A percentile compares a stretch with the other conserved stretches of the same genome.
Conservation (phyloP, 2,113 vertebrate species). For the Semicossyphus pulcher region DNA sequence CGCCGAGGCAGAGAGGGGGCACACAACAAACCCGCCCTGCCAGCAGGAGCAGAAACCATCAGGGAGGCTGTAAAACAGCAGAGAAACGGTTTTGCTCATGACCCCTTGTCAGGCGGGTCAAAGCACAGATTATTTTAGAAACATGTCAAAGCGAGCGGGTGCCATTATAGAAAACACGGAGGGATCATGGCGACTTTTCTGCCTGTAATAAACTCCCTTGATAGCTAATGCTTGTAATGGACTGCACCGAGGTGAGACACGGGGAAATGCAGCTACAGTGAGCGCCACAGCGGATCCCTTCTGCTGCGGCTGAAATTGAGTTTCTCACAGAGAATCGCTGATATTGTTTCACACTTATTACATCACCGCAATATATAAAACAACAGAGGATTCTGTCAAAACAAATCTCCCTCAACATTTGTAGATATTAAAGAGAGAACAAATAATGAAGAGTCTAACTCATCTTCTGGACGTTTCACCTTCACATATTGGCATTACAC, state of each 20-base stretch:
- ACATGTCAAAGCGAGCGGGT: constrained; percentile 27
- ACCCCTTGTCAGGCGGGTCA: constrained; percentile 45
- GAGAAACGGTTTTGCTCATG: constrained; percentile 45
- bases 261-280: not conserved
- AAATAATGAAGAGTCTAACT: constrained; percentile 45
- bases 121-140: constrained; percentile 35
- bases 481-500: not conserved
- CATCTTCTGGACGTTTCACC: constrained; percentile 1
- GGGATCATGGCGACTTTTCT: constrained; percentile 1
- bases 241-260: constrained; percentile 32
- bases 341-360: constrained; percentile 37
- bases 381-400: constrained; percentile 4
- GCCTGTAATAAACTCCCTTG: constrained; percentile 41
- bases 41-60: constrained; percentile 35
- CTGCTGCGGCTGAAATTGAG: constrained; percentile 45
- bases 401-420: constrained; percentile 17
- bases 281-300: constrained; percentile 19
- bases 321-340: constrained; percentile 29
- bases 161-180: constrained; percentile 26
- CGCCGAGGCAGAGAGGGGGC: constrained; percentile 10
- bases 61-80: constrained; percentile 51
- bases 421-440: constrained; percentile 16
- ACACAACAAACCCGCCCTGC: constrained; percentile 14
- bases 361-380: constrained; percentile 13
- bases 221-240: constrained; percentile 40